Percentiles rank a stretch among this genome's conserved stretches.
Conservation (phyloP, 2,113 vertebrate species). For the Gambusia affinis region DNA sequence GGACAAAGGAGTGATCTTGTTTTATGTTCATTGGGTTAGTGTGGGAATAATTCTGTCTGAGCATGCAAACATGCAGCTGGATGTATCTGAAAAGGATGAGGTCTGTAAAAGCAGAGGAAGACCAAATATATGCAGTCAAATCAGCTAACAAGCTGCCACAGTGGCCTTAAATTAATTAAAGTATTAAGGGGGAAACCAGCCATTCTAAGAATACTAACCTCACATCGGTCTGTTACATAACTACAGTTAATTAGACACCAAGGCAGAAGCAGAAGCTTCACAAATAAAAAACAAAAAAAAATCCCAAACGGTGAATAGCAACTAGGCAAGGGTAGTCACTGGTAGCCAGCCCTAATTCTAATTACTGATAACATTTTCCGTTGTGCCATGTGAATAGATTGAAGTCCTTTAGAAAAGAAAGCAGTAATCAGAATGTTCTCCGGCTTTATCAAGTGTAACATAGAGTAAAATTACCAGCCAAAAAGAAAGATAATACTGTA, state of each 20-base stretch:
- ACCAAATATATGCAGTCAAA: not conserved
- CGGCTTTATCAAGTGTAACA: too few species aligned
- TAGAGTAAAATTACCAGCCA: too few species aligned
- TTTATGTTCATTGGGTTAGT: too few species aligned
- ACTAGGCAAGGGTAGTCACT: not conserved
- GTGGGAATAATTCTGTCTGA: not conserved
- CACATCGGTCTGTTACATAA: conserved; percentile 29
- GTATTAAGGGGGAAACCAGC: conserved; percentile 28
- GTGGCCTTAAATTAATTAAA: conserved; percentile 24
- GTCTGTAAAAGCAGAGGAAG: not conserved
- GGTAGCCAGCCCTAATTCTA: not conserved
- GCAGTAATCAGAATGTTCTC: not conserved
- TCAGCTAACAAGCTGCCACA: not conserved
- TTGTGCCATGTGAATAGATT: too few species aligned
- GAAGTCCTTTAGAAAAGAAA: not conserved
- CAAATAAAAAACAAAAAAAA: not conserved
- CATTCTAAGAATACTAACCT: not conserved
- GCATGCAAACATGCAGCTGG: not conserved
- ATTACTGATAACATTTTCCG: not conserved
- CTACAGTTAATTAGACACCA: not conserved
- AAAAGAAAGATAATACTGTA: too few species aligned
- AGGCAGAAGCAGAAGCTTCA: not conserved
- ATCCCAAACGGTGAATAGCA: not conserved
- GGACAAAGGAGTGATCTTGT: too few species aligned
- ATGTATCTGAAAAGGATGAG: not conserved